phyloP scores from a whole-genome alignment of 1,140 invertebrate genomes.

The Frieseomelitta varia region DNA sequence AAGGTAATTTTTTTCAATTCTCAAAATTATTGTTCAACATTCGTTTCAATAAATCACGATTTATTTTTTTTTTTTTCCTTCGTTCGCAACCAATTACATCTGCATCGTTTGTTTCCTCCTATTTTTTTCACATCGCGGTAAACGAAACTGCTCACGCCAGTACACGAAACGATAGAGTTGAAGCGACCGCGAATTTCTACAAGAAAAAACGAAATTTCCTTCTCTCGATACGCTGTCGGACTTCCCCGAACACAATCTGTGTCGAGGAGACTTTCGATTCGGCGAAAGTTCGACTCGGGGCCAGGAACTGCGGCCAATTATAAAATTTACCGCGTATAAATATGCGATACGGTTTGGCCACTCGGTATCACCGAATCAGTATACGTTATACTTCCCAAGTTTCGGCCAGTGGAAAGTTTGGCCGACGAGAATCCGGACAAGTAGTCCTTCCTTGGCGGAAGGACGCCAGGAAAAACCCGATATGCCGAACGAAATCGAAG shows the following conservation, averaged over 20 bases:
- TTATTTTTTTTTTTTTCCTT: too few relatives aligned
- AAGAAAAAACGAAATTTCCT: slow-evolving; percentile 32
- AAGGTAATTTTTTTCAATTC: too few relatives aligned
- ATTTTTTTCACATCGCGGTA: too few relatives aligned
- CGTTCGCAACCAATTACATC: too few relatives aligned
- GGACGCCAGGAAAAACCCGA: slow-evolving; percentile 17
- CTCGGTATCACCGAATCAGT: slow-evolving; percentile 21
- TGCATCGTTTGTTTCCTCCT: too few relatives aligned
- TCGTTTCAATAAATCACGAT: too few relatives aligned
- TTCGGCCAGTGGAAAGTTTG: slow-evolving; percentile 2
- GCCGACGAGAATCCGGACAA: background rate
- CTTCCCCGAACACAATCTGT: background rate
- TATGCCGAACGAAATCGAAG: slow-evolving; percentile 53
- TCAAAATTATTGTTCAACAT: too few relatives aligned
- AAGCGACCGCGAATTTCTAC: slow-evolving; percentile 20
- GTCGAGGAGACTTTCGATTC: background rate
- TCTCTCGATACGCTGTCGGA: background rate
- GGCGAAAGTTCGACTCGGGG: slow-evolving; percentile 16
- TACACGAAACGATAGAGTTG: slow-evolving; percentile 41
- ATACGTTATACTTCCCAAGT: slow-evolving; percentile 10
- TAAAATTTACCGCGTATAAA: slow-evolving; percentile 30
- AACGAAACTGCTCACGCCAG: too few relatives aligned
- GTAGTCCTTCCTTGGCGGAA: background rate
- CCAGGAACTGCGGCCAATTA: slow-evolving; percentile 17
- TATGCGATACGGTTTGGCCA: background rate